Evolutionary conservation across 2,888 invertebrate species (phyloP).

Genomic region (Mycogona germanica): DNA sequence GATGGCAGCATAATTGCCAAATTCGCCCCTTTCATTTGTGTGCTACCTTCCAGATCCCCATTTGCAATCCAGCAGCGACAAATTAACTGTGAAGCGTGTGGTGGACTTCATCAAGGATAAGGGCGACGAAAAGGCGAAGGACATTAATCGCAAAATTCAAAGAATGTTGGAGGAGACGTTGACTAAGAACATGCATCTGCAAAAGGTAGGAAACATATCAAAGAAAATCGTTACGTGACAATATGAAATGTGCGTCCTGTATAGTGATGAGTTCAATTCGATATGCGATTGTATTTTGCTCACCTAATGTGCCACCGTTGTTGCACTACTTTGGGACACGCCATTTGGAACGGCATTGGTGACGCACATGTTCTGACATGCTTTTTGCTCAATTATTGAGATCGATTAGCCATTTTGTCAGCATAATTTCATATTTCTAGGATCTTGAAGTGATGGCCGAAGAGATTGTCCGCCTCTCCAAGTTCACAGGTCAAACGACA

Average conservation of each 20-base stretch:
- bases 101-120: conserved; percentile 36
- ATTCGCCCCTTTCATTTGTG: background rate
- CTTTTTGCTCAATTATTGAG: background rate
- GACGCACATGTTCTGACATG: background rate
- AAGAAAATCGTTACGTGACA: background rate
- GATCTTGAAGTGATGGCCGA: conserved; percentile 14
- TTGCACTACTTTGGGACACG: background rate
- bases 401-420: background rate
- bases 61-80: conserved; percentile 25
- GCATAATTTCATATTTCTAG: conserved; percentile 1
- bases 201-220: too few species aligned
- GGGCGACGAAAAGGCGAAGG: conserved; percentile 32
- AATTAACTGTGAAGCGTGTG: conserved; percentile 34
- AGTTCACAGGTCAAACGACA: too few species aligned
- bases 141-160: conserved; percentile 33
- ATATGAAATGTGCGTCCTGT: background rate
- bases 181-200: conserved; percentile 42
- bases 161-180: conserved; percentile 41
- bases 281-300: background rate
- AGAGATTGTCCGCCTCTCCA: conserved; percentile 5
- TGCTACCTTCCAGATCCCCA: conserved; percentile 4
- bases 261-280: background rate
- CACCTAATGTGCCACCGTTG: background rate
- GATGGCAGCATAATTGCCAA: background rate
- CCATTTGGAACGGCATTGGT: background rate